These are phyloP conservation scores for Gallinago nigripennis DNA, from an alignment of 2,797 vertebrate species.

Conservation along the genomic window DNA sequence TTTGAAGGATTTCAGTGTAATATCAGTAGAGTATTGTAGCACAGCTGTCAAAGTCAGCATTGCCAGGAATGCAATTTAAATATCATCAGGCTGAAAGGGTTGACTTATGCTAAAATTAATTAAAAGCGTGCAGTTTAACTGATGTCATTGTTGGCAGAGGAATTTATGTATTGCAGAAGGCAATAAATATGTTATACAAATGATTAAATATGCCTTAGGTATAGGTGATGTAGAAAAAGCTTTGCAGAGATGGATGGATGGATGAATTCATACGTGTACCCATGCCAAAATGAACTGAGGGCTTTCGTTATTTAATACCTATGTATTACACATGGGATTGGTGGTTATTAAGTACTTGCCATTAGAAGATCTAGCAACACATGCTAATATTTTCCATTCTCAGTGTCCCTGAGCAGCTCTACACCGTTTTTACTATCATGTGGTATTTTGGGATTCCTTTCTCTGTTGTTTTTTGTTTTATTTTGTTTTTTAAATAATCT, in stretches of 20 bases:
- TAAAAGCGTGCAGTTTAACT: neutral
- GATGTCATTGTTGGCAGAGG: slow-evolving; percentile 20
- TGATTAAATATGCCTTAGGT: slow-evolving; percentile 1
- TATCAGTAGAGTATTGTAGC: neutral
- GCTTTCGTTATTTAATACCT: slow-evolving; percentile 1
- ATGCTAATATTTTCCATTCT: slow-evolving; percentile 4
- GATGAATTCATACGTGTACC: neutral
- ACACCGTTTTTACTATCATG: neutral
- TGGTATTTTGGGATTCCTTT: neutral
- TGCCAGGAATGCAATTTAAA: slow-evolving; percentile 27
- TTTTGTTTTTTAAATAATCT: neutral
- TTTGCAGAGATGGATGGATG: neutral
- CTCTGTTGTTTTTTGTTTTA: neutral
- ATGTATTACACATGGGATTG: neutral
- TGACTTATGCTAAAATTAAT: slow-evolving; percentile 37
- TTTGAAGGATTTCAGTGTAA: slow-evolving; percentile 14
- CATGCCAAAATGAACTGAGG: neutral
- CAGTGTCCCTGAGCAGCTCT: neutral
- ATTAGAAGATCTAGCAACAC: neutral
- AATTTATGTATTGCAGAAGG: neutral
- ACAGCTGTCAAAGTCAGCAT: neutral
- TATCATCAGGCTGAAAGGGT: neutral
- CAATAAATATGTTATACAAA: neutral
- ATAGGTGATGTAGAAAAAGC: neutral
- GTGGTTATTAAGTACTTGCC: slow-evolving; percentile 16